Evolutionary conservation across 1,140 invertebrate genomes (phyloP).

Genomic region (Arctopsyche grandis): DNA sequence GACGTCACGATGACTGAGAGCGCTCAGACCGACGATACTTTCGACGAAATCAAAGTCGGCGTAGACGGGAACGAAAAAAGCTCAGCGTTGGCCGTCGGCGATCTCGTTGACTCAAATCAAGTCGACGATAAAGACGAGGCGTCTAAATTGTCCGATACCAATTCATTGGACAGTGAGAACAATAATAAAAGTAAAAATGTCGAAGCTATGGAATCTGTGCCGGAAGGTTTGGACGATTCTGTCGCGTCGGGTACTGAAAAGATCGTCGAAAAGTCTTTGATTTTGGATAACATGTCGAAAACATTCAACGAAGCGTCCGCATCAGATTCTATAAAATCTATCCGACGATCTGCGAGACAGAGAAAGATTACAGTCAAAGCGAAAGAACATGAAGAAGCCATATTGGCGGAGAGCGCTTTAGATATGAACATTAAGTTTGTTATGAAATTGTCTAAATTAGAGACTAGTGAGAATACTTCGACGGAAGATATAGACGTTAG

Average conservation of each 20-base stretch:
- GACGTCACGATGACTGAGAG: constrained; percentile 37
- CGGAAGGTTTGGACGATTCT: constrained; percentile 54
- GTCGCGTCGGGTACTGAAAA: constrained; percentile 50
- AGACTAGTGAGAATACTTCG: neutral
- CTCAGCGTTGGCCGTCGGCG: constrained; percentile 57
- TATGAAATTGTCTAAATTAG: constrained; percentile 2
- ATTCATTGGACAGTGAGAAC: constrained; percentile 48
- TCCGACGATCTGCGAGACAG: constrained; percentile 48
- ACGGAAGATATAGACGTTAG: neutral
- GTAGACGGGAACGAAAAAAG: neutral
- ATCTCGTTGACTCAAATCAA: constrained; percentile 65
- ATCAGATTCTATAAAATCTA: constrained; percentile 42
- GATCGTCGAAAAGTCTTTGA: constrained; percentile 60
- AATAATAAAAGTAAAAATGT: constrained; percentile 56
- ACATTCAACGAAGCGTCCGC: constrained; percentile 59
- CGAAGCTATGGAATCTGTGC: constrained; percentile 53
- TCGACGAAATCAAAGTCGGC: neutral
- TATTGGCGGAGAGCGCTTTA: constrained; percentile 60
- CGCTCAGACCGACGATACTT: constrained; percentile 37
- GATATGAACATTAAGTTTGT: constrained; percentile 14
- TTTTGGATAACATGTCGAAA: constrained; percentile 63
- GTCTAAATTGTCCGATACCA: constrained; percentile 32
- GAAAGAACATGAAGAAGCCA: constrained; percentile 59
- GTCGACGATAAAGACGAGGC: constrained; percentile 53
- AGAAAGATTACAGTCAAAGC: constrained; percentile 62